A percentile compares a stretch with the other conserved stretches of the same genome.
Conservation (phyloP, 2,113 vertebrate species). For the Perca fluviatilis region DNA sequence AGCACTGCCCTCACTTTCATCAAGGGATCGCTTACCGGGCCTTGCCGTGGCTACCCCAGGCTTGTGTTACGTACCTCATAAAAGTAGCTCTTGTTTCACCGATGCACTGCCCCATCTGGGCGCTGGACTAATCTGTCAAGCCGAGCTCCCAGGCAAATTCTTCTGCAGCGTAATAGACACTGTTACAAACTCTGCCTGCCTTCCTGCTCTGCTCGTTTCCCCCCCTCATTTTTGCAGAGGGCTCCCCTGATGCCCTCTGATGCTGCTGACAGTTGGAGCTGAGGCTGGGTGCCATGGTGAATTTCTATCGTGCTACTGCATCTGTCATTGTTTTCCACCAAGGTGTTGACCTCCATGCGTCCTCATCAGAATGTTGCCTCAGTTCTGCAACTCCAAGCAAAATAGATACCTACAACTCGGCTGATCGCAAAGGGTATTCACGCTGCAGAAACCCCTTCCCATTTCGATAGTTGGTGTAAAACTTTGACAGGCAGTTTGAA, state of each 20-base stretch:
- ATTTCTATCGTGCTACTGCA: slow-evolving; percentile 64
- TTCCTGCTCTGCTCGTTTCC: slow-evolving; percentile 57
- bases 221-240: slow-evolving; percentile 72
- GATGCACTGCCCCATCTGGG: slow-evolving; percentile 82
- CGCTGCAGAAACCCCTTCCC: slow-evolving; percentile 61
- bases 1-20: slow-evolving; percentile 89
- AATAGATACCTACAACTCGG: slow-evolving; percentile 74
- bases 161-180: slow-evolving; percentile 83
- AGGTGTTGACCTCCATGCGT: slow-evolving; percentile 70
- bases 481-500: slow-evolving; percentile 80
- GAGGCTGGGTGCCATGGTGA: slow-evolving; percentile 67
- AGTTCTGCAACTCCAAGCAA: slow-evolving; percentile 76
- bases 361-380: slow-evolving; percentile 69
- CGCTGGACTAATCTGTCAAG: slow-evolving; percentile 87
- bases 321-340: slow-evolving; percentile 69
- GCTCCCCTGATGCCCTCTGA: slow-evolving; percentile 78
- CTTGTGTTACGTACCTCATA: slow-evolving; percentile 87
- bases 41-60: slow-evolving; percentile 83
- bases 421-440: slow-evolving; percentile 68
- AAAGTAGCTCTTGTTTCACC: slow-evolving; percentile 87
- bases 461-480: slow-evolving; percentile 67
- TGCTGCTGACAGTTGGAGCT: slow-evolving; percentile 71
- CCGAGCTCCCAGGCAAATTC: slow-evolving; percentile 88
- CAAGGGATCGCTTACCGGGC: slow-evolving; percentile 89
- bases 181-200: slow-evolving; percentile 74